These are phyloP conservation scores for Aldrovandia affinis DNA, from an alignment of 2,797 vertebrate species.

Conservation along the genomic window DNA sequence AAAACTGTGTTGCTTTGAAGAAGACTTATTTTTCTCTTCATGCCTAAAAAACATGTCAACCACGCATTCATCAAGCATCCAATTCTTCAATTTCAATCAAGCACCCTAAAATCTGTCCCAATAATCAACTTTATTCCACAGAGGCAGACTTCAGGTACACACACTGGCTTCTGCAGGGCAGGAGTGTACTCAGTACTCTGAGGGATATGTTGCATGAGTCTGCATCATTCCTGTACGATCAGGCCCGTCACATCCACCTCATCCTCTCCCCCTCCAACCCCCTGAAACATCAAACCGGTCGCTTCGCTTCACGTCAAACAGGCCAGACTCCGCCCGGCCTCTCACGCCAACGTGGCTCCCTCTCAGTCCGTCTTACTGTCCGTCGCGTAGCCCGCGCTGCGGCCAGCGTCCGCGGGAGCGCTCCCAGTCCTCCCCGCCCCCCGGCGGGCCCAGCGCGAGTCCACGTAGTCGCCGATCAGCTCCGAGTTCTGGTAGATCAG, in stretches of 20 bases:
- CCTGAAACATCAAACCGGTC: not conserved
- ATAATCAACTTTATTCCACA: not conserved
- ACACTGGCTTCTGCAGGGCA: not conserved
- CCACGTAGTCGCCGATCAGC: conserved; percentile 76
- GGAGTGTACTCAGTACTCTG: not conserved
- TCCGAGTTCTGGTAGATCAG: conserved; percentile 93
- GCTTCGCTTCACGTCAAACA: not conserved
- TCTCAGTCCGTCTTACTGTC: not conserved
- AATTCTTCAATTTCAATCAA: not conserved
- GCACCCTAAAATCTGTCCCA: not conserved
- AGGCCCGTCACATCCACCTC: not conserved
- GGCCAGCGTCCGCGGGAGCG: conserved; percentile 38
- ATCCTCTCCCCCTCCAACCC: not conserved
- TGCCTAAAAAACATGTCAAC: not conserved
- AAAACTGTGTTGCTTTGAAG: not conserved
- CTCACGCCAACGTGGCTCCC: not conserved
- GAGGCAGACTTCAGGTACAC: not conserved
- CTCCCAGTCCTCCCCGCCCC: conserved; percentile 21
- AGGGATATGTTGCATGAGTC: not conserved
- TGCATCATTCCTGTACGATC: not conserved
- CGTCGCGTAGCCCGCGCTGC: conserved; percentile 53
- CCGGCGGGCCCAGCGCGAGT: conserved; percentile 39
- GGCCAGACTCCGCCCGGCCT: not conserved
- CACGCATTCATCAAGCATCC: not conserved
- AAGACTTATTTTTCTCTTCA: not conserved